These are phyloP conservation scores for Ariopsis seemanni DNA, from an alignment of 2,113 vertebrate species.

Conservation along the genomic window DNA sequence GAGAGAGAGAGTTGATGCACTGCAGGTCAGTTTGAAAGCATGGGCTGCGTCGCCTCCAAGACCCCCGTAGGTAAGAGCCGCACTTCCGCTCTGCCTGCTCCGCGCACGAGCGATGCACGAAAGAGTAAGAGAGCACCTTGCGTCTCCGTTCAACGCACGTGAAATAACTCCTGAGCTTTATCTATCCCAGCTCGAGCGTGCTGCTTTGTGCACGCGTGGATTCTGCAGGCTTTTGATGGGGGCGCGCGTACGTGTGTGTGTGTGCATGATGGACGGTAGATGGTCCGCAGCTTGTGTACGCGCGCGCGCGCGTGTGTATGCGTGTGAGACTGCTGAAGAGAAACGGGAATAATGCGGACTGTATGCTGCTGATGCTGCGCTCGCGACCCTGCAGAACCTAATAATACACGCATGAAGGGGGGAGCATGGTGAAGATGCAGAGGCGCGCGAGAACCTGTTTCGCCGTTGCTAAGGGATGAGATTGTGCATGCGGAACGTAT, in stretches of 20 bases:
- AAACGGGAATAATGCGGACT: background rate
- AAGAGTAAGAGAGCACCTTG: background rate
- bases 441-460: background rate
- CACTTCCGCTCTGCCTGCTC: conserved; percentile 50
- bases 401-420: background rate
- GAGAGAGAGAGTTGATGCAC: conserved; percentile 35
- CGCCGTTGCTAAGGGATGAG: background rate
- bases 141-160: background rate
- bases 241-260: background rate
- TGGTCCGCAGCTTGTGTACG: conserved; percentile 12
- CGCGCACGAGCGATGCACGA: conserved; percentile 58
- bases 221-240: conserved; percentile 6
- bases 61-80: conserved; percentile 82
- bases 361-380: conserved; percentile 16
- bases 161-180: conserved; percentile 17
- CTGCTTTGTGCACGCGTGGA: conserved; percentile 14
- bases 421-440: background rate
- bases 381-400: background rate
- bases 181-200: background rate
- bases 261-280: background rate
- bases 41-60: conserved; percentile 88
- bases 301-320: background rate
- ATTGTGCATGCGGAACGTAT: background rate
- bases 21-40: conserved; percentile 63
- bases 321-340: background rate